Percentiles rank a stretch among this genome's conserved stretches.
Evolutionary conservation across 2,113 vertebrate species (phyloP).

Genomic region (Struthidea cinerea): DNA sequence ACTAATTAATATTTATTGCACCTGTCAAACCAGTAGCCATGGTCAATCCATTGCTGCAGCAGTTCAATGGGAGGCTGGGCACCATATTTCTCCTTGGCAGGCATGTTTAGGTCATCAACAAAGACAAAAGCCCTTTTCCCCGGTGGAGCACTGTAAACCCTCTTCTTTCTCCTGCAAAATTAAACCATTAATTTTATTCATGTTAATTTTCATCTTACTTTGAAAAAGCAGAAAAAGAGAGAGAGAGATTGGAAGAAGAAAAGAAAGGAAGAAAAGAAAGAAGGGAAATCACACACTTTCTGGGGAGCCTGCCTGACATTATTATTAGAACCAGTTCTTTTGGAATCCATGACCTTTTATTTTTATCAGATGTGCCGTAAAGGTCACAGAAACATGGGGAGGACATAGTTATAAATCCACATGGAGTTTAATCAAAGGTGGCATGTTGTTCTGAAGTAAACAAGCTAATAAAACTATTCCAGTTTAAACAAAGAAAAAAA

Average conservation of each 20-base stretch:
- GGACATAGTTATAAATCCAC: conserved; percentile 75
- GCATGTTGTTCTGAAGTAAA: conserved; percentile 68
- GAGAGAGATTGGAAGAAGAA: background rate
- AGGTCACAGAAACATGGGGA: conserved; percentile 70
- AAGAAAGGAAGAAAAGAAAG: background rate
- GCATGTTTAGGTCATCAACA: conserved; percentile 81
- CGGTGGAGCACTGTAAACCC: conserved; percentile 54
- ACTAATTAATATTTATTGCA: conserved; percentile 89
- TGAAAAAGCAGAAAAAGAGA: conserved; percentile 39
- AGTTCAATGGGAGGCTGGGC: conserved; percentile 80
- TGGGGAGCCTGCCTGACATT: conserved; percentile 56
- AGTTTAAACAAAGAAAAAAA: conserved; percentile 23
- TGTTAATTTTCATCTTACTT: conserved; percentile 73
- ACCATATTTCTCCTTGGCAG: conserved; percentile 80
- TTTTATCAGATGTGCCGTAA: conserved; percentile 76
- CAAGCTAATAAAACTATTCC: conserved; percentile 70
- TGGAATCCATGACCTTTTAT: conserved; percentile 70
- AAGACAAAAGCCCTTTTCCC: conserved; percentile 76
- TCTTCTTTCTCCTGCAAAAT: conserved; percentile 74
- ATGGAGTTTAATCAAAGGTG: conserved; percentile 79
- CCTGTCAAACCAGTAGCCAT: conserved; percentile 79
- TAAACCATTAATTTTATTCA: conserved; percentile 74
- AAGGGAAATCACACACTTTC: conserved; percentile 44
- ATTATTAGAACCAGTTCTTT: conserved; percentile 70
- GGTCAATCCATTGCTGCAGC: conserved; percentile 79